phyloP scores from a whole-genome alignment of 2,888 invertebrate species.

The Antitype chi region DNA sequence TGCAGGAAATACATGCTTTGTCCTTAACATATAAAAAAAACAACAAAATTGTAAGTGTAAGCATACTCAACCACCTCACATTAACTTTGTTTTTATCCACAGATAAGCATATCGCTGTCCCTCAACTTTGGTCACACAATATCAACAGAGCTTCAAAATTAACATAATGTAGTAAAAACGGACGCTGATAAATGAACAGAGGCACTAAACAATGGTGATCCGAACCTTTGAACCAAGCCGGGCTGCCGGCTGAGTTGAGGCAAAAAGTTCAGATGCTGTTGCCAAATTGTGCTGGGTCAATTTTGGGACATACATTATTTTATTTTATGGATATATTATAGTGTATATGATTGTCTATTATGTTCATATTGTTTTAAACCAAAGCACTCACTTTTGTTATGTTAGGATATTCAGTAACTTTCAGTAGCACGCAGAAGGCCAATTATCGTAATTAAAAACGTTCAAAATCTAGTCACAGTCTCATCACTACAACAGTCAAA shows the following conservation, averaged over 20 bases:
- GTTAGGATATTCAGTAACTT: neutral
- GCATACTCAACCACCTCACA: neutral
- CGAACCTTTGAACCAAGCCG: conserved; percentile 27
- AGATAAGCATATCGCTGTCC: neutral
- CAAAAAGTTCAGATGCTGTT: conserved; percentile 49
- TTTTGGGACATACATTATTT: conserved; percentile 33
- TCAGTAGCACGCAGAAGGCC: neutral
- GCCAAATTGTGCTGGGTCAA: conserved; percentile 27
- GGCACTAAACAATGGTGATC: conserved; percentile 51
- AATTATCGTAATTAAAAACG: no score
- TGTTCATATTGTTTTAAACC: neutral
- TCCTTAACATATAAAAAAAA: neutral
- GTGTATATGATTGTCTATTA: neutral
- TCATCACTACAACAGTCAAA: no score
- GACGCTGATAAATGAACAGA: conserved; percentile 58
- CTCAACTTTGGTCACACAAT: conserved; percentile 11
- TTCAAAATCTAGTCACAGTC: no score
- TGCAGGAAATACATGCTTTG: neutral
- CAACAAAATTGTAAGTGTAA: neutral
- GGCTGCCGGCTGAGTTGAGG: neutral
- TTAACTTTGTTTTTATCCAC: neutral
- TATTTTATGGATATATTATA: no score
- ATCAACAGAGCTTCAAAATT: conserved; percentile 33
- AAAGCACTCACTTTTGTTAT: neutral
- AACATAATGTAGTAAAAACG: conserved; percentile 58